Percentiles rank a stretch among this genome's conserved stretches.
These are phyloP conservation scores for Miniopterus natalensis DNA, from an alignment of 2,113 vertebrate species.

Conservation along the genomic window DNA sequence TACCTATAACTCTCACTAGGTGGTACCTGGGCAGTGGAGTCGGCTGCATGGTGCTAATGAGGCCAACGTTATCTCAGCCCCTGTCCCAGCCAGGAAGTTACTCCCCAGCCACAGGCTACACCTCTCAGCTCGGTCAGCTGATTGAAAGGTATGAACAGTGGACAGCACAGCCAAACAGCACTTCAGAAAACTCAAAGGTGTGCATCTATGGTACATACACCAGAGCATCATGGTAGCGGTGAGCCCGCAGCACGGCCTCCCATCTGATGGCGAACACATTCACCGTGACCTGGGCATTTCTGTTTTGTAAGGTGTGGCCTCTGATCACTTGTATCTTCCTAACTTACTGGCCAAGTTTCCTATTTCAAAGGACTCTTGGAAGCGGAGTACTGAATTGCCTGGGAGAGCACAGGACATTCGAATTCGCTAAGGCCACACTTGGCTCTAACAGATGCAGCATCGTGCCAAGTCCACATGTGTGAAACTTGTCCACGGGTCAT, in stretches of 20 bases:
- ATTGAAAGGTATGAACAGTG: not conserved
- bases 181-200: not conserved
- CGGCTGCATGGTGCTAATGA: not conserved
- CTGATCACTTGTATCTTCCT: not conserved
- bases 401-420: not conserved
- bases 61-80: not conserved
- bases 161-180: not conserved
- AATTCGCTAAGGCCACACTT: not conserved
- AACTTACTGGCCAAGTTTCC: not conserved
- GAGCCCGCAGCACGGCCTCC: not conserved
- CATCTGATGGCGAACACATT: not conserved
- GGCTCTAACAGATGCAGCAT: not conserved
- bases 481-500: not conserved
- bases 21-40: slow-evolving; percentile 2
- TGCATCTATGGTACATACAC: not conserved
- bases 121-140: not conserved
- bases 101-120: not conserved
- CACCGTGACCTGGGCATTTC: not conserved
- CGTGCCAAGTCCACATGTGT: not conserved
- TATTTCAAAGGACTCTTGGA: not conserved
- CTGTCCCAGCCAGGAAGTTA: not conserved
- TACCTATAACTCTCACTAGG: not conserved
- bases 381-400: not conserved
- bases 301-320: not conserved
- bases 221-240: not conserved